Evolutionary conservation across 2,888 invertebrate species (phyloP).

Genomic region (Conchocele bisecta): DNA sequence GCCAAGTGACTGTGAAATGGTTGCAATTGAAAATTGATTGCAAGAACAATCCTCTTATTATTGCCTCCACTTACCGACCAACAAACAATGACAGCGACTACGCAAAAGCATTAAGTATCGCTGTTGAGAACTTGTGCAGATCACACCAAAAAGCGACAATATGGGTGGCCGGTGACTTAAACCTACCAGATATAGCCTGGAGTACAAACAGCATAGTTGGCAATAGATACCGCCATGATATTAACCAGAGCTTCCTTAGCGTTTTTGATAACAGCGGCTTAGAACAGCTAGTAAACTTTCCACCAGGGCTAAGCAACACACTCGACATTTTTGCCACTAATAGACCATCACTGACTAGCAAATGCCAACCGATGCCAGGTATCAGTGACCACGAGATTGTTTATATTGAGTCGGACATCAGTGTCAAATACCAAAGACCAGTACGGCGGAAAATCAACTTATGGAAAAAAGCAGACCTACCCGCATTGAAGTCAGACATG

Average conservation of each 20-base stretch:
- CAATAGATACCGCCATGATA: constrained; percentile 3
- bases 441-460: constrained; percentile 1
- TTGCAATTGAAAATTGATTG: neutral
- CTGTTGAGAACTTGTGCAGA: neutral
- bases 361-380: constrained; percentile 11
- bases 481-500: constrained; percentile 7
- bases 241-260: neutral
- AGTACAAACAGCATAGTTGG: neutral
- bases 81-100: neutral
- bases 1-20: neutral
- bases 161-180: neutral
- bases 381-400: constrained; percentile 28
- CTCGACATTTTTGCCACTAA: constrained; percentile 27
- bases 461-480: constrained; percentile 14
- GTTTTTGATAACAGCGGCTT: neutral
- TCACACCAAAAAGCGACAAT: neutral
- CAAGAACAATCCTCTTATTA: neutral
- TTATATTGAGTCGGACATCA: neutral
- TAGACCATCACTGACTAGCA: constrained; percentile 14
- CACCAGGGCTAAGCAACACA: constrained; percentile 9
- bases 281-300: constrained; percentile 3
- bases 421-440: neutral
- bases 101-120: neutral
- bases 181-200: neutral
- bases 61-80: neutral